Base-by-base conservation (phyloP, 2,888 invertebrate species). In the Rhyacophila evoluta region DNA sequence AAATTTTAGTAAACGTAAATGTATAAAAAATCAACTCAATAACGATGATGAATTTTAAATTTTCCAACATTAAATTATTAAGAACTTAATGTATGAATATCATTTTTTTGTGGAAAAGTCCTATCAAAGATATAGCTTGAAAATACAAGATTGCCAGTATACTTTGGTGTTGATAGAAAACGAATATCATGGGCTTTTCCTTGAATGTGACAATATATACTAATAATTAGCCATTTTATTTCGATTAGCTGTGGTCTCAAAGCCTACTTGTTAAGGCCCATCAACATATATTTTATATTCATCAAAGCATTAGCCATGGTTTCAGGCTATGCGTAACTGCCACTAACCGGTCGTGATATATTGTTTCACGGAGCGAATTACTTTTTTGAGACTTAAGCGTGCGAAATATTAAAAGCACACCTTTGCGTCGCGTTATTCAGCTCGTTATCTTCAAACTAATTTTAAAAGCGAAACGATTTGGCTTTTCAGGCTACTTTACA, bases 281-380 rank as follows among this genome's bases (percentile, higher is more conserved):
- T 55, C 55, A 55, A 19, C 1, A n/a, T n/a, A 5, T 25, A 19
- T 55, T 55, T 19, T 8, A 19, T 6, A 19, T 8, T 25, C 25
- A 4, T 55, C 0, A 12, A 19, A 0, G 19, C 55, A 55, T 55
- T 55, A 19, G 15, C 55, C 25, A 55, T 55, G 55, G 55, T 55
- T 55, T 10, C 55, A 55, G 55, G 55, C 55, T 25, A 1, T 55
- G 55, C 55, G 55, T 55, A 55, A 55, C 39, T 67, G 33, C 55
- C 15, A 6, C 72, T 36, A 72, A 77, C 19, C 41, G 28, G 38
- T 29, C 28, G 77, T 77, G 77, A 77, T 77, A 55, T 77, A 77
- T 77, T 72, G 77, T 25, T 37, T 77, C 37, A 12, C 33, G 69
- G 28, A 29, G 69, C 69, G 12, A 29, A 29, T 69, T 29, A 28